Conservation (phyloP, 2,797 vertebrate genomes). For the Paratrypauchen microcephalus region DNA sequence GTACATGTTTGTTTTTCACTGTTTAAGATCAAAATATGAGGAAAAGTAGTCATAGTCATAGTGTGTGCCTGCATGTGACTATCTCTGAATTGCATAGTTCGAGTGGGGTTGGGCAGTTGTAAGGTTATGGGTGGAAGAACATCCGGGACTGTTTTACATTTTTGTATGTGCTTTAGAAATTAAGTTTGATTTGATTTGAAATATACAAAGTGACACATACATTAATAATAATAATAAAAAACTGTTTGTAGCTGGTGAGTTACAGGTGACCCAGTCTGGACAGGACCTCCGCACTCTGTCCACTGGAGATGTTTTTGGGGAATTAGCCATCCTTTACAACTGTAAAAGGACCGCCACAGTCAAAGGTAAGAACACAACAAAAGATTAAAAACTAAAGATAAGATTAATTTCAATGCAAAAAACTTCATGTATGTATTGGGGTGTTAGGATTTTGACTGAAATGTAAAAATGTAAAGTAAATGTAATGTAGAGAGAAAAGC, state of each 20-base stretch:
- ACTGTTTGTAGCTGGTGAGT: slow-evolving; percentile 72
- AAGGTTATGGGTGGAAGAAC: too few species aligned
- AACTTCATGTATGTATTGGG: too few species aligned
- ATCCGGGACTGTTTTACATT: too few species aligned
- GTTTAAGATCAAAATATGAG: neutral
- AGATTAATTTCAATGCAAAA: too few species aligned
- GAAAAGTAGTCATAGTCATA: too few species aligned
- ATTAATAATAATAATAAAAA: neutral
- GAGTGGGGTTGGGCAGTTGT: too few species aligned
- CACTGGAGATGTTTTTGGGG: slow-evolving; percentile 81
- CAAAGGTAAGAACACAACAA: slow-evolving; percentile 62
- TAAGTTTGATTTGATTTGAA: too few species aligned
- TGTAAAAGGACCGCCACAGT: slow-evolving; percentile 84
- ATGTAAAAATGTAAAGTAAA: neutral
- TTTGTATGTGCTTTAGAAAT: too few species aligned
- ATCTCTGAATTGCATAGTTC: too few species aligned
- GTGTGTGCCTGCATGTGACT: too few species aligned
- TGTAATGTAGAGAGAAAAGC: neutral
- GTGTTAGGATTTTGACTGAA: too few species aligned
- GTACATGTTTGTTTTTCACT: slow-evolving; percentile 37
- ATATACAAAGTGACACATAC: neutral
- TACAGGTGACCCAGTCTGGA: slow-evolving; percentile 75
- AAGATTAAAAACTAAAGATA: too few species aligned
- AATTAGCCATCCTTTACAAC: slow-evolving; percentile 84
- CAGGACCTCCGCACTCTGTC: slow-evolving; percentile 70